phyloP scores from a whole-genome alignment of 2,797 vertebrate species.

The Artibeus jamaicensis region DNA sequence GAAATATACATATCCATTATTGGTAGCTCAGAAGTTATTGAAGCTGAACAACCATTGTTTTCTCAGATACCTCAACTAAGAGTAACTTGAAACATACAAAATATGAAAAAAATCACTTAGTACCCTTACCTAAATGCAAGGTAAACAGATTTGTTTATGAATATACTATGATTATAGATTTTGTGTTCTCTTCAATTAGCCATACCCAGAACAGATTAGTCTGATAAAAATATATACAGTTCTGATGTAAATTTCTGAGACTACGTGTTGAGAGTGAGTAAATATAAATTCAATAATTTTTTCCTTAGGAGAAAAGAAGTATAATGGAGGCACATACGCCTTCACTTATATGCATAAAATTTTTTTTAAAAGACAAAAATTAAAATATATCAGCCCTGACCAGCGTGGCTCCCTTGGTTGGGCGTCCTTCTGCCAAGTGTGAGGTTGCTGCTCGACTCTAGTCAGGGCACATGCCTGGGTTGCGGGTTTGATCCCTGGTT shows the following conservation, averaged over 20 bases:
- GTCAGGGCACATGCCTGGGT: neutral
- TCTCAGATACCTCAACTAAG: neutral
- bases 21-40: constrained; percentile 18
- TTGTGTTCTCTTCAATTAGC: constrained; percentile 8
- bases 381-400: neutral
- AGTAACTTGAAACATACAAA: neutral
- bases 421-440: neutral
- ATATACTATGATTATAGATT: constrained; percentile 3
- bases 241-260: constrained; percentile 33
- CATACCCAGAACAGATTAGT: neutral
- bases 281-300: constrained; percentile 2
- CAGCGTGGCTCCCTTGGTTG: neutral
- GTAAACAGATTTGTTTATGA: neutral
- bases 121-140: neutral
- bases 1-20: neutral
- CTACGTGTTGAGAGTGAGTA: neutral
- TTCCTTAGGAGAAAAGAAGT: constrained; percentile 9
- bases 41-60: neutral
- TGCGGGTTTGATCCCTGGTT: neutral
- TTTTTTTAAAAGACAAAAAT: neutral
- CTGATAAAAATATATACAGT: constrained; percentile 10
- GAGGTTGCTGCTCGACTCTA: neutral
- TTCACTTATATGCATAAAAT: constrained; percentile 2
- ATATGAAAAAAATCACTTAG: neutral
- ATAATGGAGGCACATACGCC: neutral